phyloP scores from a whole-genome alignment of 2,113 vertebrate genomes.

The Parus major region DNA sequence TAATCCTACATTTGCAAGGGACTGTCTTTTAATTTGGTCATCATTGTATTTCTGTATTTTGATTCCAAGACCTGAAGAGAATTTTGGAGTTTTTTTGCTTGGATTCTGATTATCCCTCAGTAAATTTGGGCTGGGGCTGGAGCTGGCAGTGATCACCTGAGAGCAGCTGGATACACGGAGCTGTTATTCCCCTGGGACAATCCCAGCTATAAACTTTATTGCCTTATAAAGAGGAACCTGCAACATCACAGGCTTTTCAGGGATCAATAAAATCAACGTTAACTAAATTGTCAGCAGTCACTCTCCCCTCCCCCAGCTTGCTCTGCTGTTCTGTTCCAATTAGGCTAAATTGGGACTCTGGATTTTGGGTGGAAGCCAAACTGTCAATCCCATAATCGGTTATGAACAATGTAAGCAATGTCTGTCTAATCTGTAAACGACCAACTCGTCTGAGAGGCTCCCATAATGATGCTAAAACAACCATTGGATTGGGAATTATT shows the following conservation, averaged over 20 bases:
- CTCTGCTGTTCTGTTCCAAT: background rate
- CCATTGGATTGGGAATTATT: background rate
- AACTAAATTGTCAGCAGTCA: conserved; percentile 45
- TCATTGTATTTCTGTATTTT: background rate
- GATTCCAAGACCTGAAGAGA: background rate
- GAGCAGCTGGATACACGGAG: background rate
- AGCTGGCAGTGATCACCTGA: background rate
- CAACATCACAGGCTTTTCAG: conserved; percentile 61
- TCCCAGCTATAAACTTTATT: conserved; percentile 59
- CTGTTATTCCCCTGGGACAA: conserved; percentile 23
- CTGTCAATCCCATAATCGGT: conserved; percentile 35
- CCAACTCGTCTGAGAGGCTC: conserved; percentile 12
- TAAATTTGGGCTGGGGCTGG: background rate
- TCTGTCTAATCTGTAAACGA: conserved; percentile 46
- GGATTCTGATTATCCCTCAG: background rate
- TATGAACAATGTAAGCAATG: conserved; percentile 14
- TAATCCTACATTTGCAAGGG: background rate
- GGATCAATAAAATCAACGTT: conserved; percentile 63
- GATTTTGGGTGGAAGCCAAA: conserved; percentile 57
- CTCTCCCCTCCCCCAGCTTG: background rate
- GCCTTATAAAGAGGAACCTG: conserved; percentile 62
- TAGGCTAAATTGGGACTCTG: background rate
- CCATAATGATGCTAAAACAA: conserved; percentile 27
- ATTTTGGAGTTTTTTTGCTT: background rate
- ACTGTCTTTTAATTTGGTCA: background rate